phyloP scores from a whole-genome alignment of 2,888 invertebrate genomes.

The Melolontha melolontha region DNA sequence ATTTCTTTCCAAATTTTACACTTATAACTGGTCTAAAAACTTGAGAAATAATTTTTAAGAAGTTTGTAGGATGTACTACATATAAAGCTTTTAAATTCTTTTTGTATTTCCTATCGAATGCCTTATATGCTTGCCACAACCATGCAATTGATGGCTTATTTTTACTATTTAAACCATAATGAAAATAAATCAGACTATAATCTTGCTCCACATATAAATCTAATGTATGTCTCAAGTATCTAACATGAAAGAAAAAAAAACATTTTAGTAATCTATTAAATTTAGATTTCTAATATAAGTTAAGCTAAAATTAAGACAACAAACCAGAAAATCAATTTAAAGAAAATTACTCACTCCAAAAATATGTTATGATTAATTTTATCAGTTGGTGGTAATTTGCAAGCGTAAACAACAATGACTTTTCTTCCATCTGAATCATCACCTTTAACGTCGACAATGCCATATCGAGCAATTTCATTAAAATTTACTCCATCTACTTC shows the following conservation, averaged over 20 bases:
- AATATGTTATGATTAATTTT: slow-evolving; percentile 72
- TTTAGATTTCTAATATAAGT: slow-evolving; percentile 8
- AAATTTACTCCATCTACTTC: slow-evolving; percentile 69
- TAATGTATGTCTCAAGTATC: slow-evolving; percentile 93
- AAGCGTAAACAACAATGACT: slow-evolving; percentile 96
- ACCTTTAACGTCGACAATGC: slow-evolving; percentile 87
- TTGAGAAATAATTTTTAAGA: slow-evolving; percentile 95
- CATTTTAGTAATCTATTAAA: slow-evolving; percentile 6
- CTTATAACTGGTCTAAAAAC: slow-evolving; percentile 97
- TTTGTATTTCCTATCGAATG: slow-evolving; percentile 98
- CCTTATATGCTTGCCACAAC: slow-evolving; percentile 97
- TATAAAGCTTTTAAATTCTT: slow-evolving; percentile 98
- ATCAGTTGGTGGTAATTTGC: slow-evolving; percentile 72
- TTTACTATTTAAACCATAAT: slow-evolving; percentile 93
- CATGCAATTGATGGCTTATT: slow-evolving; percentile 97
- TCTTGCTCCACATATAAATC: slow-evolving; percentile 99
- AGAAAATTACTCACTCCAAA: slow-evolving; percentile 70
- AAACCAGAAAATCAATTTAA: slow-evolving; percentile 29
- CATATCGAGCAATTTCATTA: slow-evolving; percentile 77
- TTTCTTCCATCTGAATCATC: slow-evolving; percentile 90
- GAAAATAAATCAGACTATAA: slow-evolving; percentile 98
- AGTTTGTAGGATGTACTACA: slow-evolving; percentile 97
- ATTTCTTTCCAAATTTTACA: slow-evolving; percentile 97
- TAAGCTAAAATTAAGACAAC: slow-evolving; percentile 8
- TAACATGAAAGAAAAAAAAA: slow-evolving; percentile 62